Percentiles rank a stretch among this genome's conserved stretches.
These are phyloP conservation scores for Melitaea athalia DNA, from an alignment of 2,888 invertebrate species.

Conservation along the genomic window DNA sequence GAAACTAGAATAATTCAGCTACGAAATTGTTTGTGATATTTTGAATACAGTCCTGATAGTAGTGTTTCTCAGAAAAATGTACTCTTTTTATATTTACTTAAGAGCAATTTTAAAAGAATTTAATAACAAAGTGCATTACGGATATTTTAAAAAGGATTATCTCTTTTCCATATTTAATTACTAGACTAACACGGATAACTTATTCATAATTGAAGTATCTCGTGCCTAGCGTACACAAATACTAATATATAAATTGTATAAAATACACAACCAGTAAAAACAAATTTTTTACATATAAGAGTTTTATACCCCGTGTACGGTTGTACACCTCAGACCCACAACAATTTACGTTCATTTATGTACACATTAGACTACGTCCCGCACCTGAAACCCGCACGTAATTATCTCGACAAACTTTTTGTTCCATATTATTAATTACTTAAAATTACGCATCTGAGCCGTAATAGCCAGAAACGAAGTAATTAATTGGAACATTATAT, in stretches of 20 bases:
- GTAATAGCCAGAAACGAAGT: constrained; percentile 49
- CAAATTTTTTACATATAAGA: neutral
- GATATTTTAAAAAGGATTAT: no score
- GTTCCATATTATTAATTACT: constrained; percentile 59
- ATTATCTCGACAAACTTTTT: constrained; percentile 56
- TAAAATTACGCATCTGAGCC: constrained; percentile 47
- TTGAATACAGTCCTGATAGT: no score
- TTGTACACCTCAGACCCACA: constrained; percentile 40
- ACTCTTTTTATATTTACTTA: no score
- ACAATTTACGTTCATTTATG: constrained; percentile 48
- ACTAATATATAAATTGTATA: neutral
- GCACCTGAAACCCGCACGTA: constrained; percentile 50
- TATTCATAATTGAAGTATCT: neutral
- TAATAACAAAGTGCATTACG: no score
- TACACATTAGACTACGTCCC: constrained; percentile 50
- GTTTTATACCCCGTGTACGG: no score
- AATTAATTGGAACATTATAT: constrained; percentile 24
- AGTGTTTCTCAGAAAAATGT: no score
- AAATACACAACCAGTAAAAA: neutral
- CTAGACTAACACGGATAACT: no score
- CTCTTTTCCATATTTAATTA: no score
- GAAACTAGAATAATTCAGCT: no score
- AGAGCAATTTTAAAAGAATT: no score
- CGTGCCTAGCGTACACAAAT: neutral
- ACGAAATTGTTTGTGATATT: no score